Conservation (phyloP, 2,888 invertebrate species). For the Physocephala rufipes region DNA sequence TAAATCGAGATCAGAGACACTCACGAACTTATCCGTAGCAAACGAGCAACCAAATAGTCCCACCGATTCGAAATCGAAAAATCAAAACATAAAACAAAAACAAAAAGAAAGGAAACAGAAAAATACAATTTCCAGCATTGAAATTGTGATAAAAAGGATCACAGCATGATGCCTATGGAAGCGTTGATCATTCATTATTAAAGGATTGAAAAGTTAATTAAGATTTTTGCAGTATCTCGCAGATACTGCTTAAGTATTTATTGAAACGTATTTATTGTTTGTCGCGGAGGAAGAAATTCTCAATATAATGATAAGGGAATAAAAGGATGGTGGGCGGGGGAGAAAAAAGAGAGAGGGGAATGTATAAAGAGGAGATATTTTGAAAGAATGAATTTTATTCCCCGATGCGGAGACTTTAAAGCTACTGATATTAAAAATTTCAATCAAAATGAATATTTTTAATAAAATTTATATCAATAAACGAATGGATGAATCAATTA, state of each 20-base stretch:
- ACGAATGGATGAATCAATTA: too few species aligned
- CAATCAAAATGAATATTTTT: too few species aligned
- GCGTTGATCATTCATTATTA: conserved; percentile 66
- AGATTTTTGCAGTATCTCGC: conserved; percentile 58
- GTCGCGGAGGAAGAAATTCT: background rate
- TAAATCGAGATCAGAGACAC: conserved; percentile 36
- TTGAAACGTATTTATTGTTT: conserved; percentile 15
- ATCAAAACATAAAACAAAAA: conserved; percentile 37
- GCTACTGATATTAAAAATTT: too few species aligned
- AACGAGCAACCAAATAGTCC: background rate
- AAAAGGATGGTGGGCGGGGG: background rate
- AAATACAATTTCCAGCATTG: conserved; percentile 40
- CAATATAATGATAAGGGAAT: conserved; percentile 1
- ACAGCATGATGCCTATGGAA: conserved; percentile 64
- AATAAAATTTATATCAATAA: too few species aligned
- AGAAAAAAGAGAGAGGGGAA: background rate
- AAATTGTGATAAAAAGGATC: conserved; percentile 63
- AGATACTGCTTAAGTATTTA: conserved; percentile 19
- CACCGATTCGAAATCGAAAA: conserved; percentile 28
- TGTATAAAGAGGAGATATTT: too few species aligned
- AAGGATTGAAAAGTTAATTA: conserved; percentile 67
- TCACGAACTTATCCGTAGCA: conserved; percentile 29
- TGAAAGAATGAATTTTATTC: too few species aligned
- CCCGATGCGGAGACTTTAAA: too few species aligned
- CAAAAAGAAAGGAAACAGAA: too few species aligned